A percentile compares a stretch with the other conserved stretches of the same genome.
These are phyloP conservation scores for Athripsodes cinereus DNA, from an alignment of 2,888 invertebrate species.

Conservation along the genomic window DNA sequence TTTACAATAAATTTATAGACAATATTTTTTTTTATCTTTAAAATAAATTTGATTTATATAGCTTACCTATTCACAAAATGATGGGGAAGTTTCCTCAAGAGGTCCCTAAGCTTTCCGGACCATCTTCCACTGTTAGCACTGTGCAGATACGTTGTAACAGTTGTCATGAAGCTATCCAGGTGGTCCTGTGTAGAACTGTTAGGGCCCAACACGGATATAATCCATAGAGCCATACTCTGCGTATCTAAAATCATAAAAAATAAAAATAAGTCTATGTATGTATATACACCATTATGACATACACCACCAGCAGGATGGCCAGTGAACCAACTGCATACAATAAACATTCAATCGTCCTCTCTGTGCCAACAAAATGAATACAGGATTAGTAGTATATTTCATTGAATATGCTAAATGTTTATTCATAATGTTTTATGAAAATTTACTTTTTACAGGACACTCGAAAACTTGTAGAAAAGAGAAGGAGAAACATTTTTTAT, in stretches of 20 bases:
- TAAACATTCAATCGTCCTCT: background rate
- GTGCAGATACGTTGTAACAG: slow-evolving; percentile 81
- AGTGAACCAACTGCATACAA: background rate
- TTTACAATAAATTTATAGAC: too few species aligned
- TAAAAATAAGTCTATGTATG: background rate
- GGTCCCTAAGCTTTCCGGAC: slow-evolving; percentile 60
- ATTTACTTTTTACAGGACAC: too few species aligned
- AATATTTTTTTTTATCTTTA: background rate
- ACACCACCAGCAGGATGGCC: too few species aligned
- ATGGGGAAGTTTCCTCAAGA: slow-evolving; percentile 61
- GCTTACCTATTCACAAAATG: slow-evolving; percentile 56
- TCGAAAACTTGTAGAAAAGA: too few species aligned
- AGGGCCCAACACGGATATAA: slow-evolving; percentile 59
- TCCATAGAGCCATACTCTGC: slow-evolving; percentile 53
- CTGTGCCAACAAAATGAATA: too few species aligned
- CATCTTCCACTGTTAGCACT: slow-evolving; percentile 84
- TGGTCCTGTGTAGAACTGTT: slow-evolving; percentile 63
- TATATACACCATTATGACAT: background rate
- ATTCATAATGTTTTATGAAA: too few species aligned
- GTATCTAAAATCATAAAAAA: slow-evolving; percentile 31
- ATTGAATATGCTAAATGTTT: too few species aligned
- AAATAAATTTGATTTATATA: background rate
- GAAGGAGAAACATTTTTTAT: too few species aligned
- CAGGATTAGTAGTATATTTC: too few species aligned
- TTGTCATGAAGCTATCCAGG: slow-evolving; percentile 72